phyloP scores from a whole-genome alignment of 2,888 invertebrate species.

The Steinernema carpocapsae region DNA sequence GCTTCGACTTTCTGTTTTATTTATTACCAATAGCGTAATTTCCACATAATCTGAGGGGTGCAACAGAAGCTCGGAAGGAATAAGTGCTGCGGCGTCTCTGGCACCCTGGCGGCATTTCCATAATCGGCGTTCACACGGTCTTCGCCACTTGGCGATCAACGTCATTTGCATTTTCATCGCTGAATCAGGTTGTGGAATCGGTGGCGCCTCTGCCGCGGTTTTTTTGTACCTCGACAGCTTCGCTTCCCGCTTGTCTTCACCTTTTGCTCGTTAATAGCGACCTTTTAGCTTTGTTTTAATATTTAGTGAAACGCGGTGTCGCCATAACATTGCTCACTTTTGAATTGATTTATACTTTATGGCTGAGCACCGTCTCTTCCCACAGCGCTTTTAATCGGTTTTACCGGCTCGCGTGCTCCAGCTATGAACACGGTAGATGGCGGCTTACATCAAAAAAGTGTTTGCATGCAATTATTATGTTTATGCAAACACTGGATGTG shows the following conservation, averaged over 20 bases:
- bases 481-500: conserved; percentile 17
- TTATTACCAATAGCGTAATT: not conserved
- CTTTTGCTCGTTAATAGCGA: no score
- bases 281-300: not conserved
- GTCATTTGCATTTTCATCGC: conserved; percentile 17
- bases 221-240: no score
- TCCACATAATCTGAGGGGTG: not conserved
- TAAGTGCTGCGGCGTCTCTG: not conserved
- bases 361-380: not conserved
- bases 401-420: not conserved
- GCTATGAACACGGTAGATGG: conserved; percentile 3
- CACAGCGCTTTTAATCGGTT: not conserved
- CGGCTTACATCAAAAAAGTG: conserved; percentile 6
- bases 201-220: not conserved
- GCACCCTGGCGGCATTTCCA: not conserved
- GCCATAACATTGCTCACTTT: conserved; percentile 5
- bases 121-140: conserved; percentile 18
- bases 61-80: not conserved
- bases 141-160: not conserved
- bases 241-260: no score
- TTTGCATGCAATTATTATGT: conserved; percentile 24
- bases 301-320: conserved; percentile 18
- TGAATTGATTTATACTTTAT: conserved; percentile 12
- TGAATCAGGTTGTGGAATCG: not conserved
- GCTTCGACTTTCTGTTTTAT: conserved; percentile 18